Evolutionary conservation across 2,888 invertebrate species (phyloP).

Genomic region (Eupithecia pulchellata): DNA sequence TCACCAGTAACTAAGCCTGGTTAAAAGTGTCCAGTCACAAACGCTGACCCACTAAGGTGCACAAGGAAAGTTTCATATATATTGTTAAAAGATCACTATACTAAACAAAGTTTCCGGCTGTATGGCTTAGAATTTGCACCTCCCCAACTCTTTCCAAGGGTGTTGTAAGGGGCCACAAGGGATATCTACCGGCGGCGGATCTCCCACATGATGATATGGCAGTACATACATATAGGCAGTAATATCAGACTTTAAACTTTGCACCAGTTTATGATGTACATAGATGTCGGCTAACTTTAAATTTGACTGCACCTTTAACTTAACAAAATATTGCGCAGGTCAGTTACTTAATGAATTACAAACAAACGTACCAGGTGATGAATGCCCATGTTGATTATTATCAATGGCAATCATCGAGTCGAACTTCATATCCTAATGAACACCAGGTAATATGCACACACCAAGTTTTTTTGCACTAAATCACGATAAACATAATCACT

Average conservation of each 20-base stretch:
- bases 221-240: too few species aligned
- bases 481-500: conserved; percentile 3
- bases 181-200: too few species aligned
- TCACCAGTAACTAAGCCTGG: not conserved
- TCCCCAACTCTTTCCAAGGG: too few species aligned
- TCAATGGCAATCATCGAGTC: conserved; percentile 23
- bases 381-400: conserved; percentile 28
- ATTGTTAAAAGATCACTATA: too few species aligned
- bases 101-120: too few species aligned
- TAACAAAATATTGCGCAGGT: conserved; percentile 4
- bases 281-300: not conserved
- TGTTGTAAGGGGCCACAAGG: too few species aligned
- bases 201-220: too few species aligned
- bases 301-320: not conserved
- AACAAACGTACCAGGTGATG: conserved; percentile 32
- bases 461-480: not conserved
- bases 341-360: conserved; percentile 1
- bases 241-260: too few species aligned
- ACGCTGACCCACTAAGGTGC: not conserved
- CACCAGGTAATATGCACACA: not conserved
- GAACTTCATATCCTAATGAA: conserved; percentile 29
- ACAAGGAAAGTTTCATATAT: not conserved
- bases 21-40: not conserved
- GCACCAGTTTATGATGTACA: not conserved
- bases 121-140: too few species aligned